A percentile compares a stretch with the other conserved stretches of the same genome.
Evolutionary conservation across 1,140 invertebrate genomes (phyloP).

Genomic region (Trachymyrmex septentrionalis): DNA sequence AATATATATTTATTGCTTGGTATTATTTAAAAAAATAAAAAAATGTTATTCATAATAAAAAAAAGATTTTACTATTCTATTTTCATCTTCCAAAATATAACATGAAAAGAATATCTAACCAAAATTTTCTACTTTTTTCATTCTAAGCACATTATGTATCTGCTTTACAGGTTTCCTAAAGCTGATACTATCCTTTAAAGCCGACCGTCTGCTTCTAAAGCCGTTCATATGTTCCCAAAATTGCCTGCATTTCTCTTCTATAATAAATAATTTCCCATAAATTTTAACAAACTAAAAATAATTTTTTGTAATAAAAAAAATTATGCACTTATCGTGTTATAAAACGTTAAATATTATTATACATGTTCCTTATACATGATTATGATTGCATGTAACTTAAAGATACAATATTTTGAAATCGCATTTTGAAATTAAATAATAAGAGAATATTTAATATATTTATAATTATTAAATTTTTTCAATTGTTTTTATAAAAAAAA

Average conservation of each 20-base stretch:
- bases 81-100: neutral
- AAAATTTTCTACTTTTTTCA: neutral
- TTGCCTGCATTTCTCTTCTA: neutral
- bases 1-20: neutral
- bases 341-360: neutral
- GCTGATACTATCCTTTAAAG: constrained; percentile 6
- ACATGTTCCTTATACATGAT: neutral
- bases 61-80: neutral
- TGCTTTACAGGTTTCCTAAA: neutral
- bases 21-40: neutral
- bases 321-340: neutral
- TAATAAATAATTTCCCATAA: neutral
- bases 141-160: neutral
- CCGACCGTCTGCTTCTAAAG: neutral
- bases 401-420: neutral
- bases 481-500: neutral
- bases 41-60: neutral
- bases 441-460: neutral
- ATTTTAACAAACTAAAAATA: neutral
- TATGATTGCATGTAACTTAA: neutral
- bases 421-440: constrained; percentile 11
- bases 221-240: neutral
- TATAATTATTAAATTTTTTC: constrained; percentile 29
- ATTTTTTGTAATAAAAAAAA: neutral
- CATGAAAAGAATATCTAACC: neutral